Evolutionary conservation across 2,888 invertebrate species (phyloP), one percentile per base, ranked within the genome.

Genomic region (Trissonchulus sp.): DNA sequence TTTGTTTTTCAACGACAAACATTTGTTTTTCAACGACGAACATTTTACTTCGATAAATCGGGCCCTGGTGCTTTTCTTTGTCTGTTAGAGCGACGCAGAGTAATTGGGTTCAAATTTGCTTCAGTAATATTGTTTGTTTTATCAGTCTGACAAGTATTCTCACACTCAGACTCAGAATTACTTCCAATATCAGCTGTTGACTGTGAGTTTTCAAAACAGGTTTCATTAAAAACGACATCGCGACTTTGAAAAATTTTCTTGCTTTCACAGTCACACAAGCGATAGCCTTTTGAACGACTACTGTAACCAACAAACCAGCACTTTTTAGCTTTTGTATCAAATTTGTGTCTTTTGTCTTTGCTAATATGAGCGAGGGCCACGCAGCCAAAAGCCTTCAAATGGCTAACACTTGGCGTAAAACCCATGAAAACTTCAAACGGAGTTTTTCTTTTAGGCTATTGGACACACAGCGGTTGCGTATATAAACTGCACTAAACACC

Each of bases 331-430:
- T 77, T 78, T 28, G 60, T 65, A 63, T 74, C 77, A 23, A 77
- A 73, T 37, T 79, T 78, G 3, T 31, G 28, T 63, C 65, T 23
- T 30, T 3, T 15, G 28, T 76, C 38, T 2, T 68, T 72, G 15
- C 76, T 77, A 15, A 77, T 63, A 73, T 75, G 72, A 1, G 75
- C 76, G 74, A 33, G 78, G 28, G 76, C 78, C 28, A 74, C 69
- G n/a, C 73, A 75, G 2, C 79, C 78, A 68, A 78, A 79, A 30
- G 78, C 65, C 31, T 76, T 48, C n/a, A 80, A n/a, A 63, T 79
- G 74, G 28, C 65, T 33, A 23, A 79, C 38, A n/a, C 28, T 37
- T 3, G 78, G 78, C 35, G 37, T 74, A 28, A 73, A 73, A 15
- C 63, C 73, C 68, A 62, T 68, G 77, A 76, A 77, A 15, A 75